Percentiles rank a stretch among this genome's conserved stretches.
Evolutionary conservation across 2,113 vertebrate genomes (phyloP).

Genomic region (Arenaria interpres): DNA sequence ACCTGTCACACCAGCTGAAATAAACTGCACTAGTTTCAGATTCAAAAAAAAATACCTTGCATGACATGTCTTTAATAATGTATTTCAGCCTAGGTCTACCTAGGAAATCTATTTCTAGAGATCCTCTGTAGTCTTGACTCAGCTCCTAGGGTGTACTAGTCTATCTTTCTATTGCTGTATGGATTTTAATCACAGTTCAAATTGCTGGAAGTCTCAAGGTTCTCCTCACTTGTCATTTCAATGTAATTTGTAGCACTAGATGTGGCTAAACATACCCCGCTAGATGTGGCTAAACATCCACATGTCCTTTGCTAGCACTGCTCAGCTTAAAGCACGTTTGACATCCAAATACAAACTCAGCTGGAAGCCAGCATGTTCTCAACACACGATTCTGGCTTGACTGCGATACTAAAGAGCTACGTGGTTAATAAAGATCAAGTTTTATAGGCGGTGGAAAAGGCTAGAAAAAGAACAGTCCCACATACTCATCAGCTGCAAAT

Average conservation of each 20-base stretch:
- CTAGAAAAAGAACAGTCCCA: slow-evolving; percentile 7
- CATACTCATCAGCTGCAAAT: slow-evolving; percentile 1
- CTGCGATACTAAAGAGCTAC: not conserved
- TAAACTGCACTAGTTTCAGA: not conserved
- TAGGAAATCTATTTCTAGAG: not conserved
- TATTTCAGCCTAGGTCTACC: not conserved
- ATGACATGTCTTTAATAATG: not conserved
- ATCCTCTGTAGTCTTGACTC: not conserved
- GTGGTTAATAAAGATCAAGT: not conserved
- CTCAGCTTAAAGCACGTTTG: not conserved
- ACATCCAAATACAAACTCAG: not conserved
- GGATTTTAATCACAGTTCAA: not conserved
- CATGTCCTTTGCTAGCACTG: not conserved
- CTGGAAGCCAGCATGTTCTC: not conserved
- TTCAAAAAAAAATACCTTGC: not conserved
- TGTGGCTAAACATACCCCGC: not conserved
- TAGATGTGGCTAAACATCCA: not conserved
- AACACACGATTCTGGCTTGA: not conserved
- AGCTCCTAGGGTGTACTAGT: not conserved
- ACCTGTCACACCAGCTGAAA: not conserved
- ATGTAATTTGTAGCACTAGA: not conserved
- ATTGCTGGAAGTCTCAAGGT: not conserved
- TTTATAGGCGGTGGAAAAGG: not conserved
- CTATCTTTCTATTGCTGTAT: not conserved
- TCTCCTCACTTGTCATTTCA: not conserved